These are phyloP conservation scores for Hyphantria cunea DNA, from an alignment of 1,140 invertebrate species.

Conservation along the genomic window DNA sequence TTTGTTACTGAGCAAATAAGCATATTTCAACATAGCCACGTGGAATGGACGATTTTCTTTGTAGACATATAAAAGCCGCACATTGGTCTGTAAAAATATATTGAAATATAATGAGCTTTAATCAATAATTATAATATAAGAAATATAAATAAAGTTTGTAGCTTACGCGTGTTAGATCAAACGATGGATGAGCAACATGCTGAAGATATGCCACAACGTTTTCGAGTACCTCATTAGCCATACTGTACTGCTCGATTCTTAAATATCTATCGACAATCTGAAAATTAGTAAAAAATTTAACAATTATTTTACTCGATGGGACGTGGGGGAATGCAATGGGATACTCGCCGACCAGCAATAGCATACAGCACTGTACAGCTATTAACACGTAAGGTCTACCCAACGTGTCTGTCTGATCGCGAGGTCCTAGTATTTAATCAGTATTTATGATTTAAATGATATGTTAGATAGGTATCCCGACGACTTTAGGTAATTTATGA, in stretches of 20 bases:
- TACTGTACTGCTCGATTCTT: not conserved
- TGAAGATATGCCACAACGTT: conserved; percentile 9
- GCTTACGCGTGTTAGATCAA: conserved; percentile 3
- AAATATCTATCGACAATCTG: not conserved
- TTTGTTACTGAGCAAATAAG: conserved; percentile 90
- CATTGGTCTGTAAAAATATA: conserved; percentile 37
- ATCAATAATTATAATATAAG: too few relatives aligned
- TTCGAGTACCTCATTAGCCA: not conserved
- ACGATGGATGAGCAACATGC: not conserved
- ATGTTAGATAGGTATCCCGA: too few relatives aligned
- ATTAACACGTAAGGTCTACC: too few relatives aligned
- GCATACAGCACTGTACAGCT: too few relatives aligned
- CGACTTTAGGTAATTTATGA: too few relatives aligned
- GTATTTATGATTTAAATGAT: too few relatives aligned
- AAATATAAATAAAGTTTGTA: not conserved
- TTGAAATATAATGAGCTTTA: not conserved
- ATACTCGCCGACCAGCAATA: too few relatives aligned
- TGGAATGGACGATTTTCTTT: conserved; percentile 94
- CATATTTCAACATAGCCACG: conserved; percentile 92
- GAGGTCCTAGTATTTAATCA: too few relatives aligned
- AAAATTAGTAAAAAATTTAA: not conserved
- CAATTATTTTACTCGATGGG: too few relatives aligned
- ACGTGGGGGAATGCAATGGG: too few relatives aligned
- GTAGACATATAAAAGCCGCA: conserved; percentile 89
- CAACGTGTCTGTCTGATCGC: too few relatives aligned